Evolutionary conservation across 2,888 invertebrate species (phyloP), one percentile per base, ranked within the genome.

Genomic region (Trachelus stipa): DNA sequence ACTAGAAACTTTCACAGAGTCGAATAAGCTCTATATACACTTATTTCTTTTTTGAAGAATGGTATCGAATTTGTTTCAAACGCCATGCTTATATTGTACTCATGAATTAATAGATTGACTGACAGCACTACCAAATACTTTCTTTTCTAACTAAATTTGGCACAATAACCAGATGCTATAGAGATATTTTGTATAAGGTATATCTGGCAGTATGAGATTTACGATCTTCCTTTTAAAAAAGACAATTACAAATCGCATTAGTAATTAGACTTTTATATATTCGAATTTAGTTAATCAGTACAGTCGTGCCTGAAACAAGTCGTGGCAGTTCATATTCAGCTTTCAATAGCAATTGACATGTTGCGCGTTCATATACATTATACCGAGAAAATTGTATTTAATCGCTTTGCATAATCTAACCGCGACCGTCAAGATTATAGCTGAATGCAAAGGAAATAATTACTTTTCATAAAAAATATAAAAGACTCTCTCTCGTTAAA

Each of bases 231-330:
- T 68, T 31, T 15, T 37, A 33, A 11, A 74, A 68, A 77, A 74
- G 68, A 68, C 68, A 77, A 34, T 74, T 30, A 9, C 40, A 56
- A 73, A 68, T 73, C 68, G 23, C 23, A 35, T n/a, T 34, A 34
- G 31, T 73, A 40, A 73, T 31, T 73, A 76, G 31, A 33, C 40
- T 68, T 35, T 76, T 34, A 40, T 6, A 76, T 69, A 35, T 23
- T 40, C 37, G n/a, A 73, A 33, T 15, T 31, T 37, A 73, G 31
- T 74, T 76, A 11, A 33, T 69, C 31, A 40, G 40, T 71, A 77
- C 69, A 77, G 77, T 77, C 71, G 69, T 77, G 75, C 77, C 77
- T 77, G 69, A 77, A 77, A 77, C 71, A 69, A 30, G 40, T 77
- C 69, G 69, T 68, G 35, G 75, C 75, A 77, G 71, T 77, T 75